Conservation (phyloP, 2,888 invertebrate genomes). For the Mellilla xanthometata region DNA sequence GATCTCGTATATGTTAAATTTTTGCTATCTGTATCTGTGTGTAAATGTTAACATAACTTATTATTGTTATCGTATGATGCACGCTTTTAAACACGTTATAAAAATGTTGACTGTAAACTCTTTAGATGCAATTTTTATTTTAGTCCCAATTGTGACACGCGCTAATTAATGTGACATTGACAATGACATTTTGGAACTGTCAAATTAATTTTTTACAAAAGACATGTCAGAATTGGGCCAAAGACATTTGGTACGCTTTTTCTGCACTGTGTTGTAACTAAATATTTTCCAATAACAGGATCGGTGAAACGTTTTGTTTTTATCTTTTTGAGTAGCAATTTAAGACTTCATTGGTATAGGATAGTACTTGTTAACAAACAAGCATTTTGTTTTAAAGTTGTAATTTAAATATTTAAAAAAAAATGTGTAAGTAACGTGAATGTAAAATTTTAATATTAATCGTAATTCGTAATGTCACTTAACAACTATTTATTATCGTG, state of each 20-base stretch:
- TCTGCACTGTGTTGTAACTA: no score
- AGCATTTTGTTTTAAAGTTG: constrained; percentile 37
- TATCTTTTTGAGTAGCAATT: constrained; percentile 30
- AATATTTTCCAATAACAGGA: no score
- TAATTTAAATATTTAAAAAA: constrained; percentile 39
- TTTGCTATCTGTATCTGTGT: constrained; percentile 44
- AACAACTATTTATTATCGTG: constrained; percentile 16
- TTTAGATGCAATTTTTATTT: constrained; percentile 3
- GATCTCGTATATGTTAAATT: constrained; percentile 27
- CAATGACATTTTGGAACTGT: constrained; percentile 22
- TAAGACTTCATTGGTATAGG: constrained; percentile 46
- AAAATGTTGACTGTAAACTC: constrained; percentile 18
- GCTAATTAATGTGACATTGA: constrained; percentile 26
- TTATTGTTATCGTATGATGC: constrained; percentile 46
- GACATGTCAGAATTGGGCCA: no score
- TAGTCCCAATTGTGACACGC: background rate
- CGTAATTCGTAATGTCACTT: constrained; percentile 69
- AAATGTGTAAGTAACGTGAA: constrained; percentile 43
- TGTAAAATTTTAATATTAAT: constrained; percentile 43
- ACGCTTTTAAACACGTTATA: constrained; percentile 34
- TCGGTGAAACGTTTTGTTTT: no score
- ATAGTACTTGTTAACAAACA: constrained; percentile 49
- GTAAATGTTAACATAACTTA: constrained; percentile 62
- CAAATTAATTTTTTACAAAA: constrained; percentile 3
- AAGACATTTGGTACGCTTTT: no score